phyloP scores from a whole-genome alignment of 2,113 vertebrate species.

The Megaceryle maxima region DNA sequence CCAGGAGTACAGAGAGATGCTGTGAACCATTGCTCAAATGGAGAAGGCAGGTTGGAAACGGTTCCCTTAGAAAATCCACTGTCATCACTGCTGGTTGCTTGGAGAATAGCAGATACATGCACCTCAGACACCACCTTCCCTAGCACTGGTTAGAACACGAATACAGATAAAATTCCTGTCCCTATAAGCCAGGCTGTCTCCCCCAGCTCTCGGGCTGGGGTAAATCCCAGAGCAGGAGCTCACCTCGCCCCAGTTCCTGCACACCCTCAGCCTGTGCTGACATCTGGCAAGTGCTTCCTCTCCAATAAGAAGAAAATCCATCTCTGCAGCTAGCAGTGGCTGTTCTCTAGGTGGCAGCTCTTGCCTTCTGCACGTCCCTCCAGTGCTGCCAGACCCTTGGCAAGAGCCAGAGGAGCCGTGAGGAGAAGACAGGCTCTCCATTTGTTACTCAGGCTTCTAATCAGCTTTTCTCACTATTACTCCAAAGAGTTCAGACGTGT shows the following conservation, averaged over 20 bases:
- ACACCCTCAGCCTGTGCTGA: accelerated
- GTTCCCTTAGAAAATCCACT: neutral
- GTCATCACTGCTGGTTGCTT: accelerated
- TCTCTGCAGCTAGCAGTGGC: neutral
- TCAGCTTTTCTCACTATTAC: neutral
- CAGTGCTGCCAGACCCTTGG: accelerated
- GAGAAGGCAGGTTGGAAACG: accelerated
- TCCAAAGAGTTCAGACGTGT: neutral
- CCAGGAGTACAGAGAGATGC: neutral
- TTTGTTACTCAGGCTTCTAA: accelerated
- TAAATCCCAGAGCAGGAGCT: neutral
- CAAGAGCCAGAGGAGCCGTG: neutral
- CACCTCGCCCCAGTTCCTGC: accelerated
- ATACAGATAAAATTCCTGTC: neutral
- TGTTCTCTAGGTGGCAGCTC: conserved; percentile 47
- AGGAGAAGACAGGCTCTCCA: neutral
- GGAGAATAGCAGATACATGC: accelerated
- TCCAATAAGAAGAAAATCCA: accelerated
- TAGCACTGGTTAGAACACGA: accelerated
- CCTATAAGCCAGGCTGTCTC: accelerated
- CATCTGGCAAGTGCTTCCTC: neutral
- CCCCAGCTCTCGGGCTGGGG: neutral
- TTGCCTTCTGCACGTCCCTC: neutral
- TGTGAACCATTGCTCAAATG: neutral
- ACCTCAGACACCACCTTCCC: neutral